Conservation (phyloP, 2,888 invertebrate species). For the Onthophagus sagittarius region DNA sequence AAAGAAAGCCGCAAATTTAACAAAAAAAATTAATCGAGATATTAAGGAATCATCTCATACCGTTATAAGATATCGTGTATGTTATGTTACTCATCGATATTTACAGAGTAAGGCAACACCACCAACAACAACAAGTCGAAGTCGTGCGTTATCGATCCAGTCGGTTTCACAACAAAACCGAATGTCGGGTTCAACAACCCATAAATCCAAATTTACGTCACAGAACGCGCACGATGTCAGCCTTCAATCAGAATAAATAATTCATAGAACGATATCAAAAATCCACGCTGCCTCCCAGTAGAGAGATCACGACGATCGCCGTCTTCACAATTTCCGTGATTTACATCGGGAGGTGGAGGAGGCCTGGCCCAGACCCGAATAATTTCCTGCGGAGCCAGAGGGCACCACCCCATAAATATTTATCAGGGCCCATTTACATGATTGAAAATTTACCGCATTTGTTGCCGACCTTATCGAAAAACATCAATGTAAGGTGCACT, state of each 20-base stretch:
- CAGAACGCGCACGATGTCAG: background rate
- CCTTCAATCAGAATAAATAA: background rate
- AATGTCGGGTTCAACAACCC: background rate
- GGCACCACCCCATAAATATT: background rate
- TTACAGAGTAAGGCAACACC: background rate
- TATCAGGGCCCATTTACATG: background rate
- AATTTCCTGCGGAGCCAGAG: background rate
- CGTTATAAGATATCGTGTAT: background rate
- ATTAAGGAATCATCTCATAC: background rate
- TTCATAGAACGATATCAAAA: background rate
- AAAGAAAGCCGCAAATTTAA: background rate
- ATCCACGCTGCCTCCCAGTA: background rate
- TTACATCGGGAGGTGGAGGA: background rate
- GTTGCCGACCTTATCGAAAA: background rate
- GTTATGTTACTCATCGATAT: background rate
- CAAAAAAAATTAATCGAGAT: background rate
- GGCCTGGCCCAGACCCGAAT: background rate
- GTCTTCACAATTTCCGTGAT: background rate
- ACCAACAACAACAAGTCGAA: background rate
- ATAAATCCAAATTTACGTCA: background rate
- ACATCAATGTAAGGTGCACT: background rate
- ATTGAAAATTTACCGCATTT: background rate
- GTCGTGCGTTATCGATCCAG: background rate
- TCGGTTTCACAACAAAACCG: background rate
- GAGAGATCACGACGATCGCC: background rate